A percentile compares a stretch with the other conserved stretches of the same genome.
These are phyloP conservation scores for Podabrus alpinus DNA, from an alignment of 2,888 invertebrate species.

Conservation along the genomic window DNA sequence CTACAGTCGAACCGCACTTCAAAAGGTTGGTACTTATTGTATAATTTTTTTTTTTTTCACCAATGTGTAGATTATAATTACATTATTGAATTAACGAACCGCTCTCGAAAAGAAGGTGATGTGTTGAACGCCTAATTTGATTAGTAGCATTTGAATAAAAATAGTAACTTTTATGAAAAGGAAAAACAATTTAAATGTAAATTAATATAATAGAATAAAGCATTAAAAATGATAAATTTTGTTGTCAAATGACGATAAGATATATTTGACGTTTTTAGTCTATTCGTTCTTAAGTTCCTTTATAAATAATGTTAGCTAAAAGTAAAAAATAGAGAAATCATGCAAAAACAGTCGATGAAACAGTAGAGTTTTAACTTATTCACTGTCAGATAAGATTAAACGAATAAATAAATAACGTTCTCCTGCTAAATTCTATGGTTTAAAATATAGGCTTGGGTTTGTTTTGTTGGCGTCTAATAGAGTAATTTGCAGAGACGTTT, in stretches of 20 bases:
- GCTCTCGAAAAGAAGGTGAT: background rate
- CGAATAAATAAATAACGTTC: slow-evolving; percentile 25
- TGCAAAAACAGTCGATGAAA: slow-evolving; percentile 19
- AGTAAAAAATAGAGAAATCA: slow-evolving; percentile 17
- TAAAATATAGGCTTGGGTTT: slow-evolving; percentile 10
- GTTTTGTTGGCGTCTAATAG: slow-evolving; percentile 16
- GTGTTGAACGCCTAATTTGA: background rate
- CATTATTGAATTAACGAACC: background rate
- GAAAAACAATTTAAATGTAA: background rate
- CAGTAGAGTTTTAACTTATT: slow-evolving; percentile 17
- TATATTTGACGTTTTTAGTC: background rate
- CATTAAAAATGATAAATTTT: background rate
- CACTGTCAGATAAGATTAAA: slow-evolving; percentile 25
- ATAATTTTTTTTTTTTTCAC: background rate
- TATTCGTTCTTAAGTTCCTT: background rate
- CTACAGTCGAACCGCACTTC: background rate
- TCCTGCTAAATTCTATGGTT: slow-evolving; percentile 5
- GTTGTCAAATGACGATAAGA: background rate
- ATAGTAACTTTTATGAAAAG: background rate
- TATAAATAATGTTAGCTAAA: slow-evolving; percentile 6
- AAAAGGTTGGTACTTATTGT: background rate
- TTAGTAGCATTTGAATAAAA: background rate
- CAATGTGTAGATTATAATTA: background rate
- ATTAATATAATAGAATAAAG: background rate
- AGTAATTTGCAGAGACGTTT: slow-evolving; percentile 26